Conservation (phyloP, 2,888 invertebrate species). For the Nysson spinosus region DNA sequence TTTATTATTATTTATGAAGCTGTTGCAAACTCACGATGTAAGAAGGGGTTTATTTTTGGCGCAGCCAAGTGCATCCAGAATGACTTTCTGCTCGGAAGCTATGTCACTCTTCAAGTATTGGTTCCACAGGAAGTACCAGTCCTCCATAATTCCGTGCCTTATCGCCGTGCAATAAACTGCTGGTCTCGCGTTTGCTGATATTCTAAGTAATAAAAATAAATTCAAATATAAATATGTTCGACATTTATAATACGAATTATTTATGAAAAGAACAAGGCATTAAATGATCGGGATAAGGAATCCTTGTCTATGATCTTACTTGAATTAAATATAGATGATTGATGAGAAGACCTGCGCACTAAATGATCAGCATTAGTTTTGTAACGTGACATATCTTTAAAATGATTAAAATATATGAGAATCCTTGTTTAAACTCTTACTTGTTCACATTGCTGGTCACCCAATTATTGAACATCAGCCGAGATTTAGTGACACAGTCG, state of each 20-base stretch:
- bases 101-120: constrained; percentile 81
- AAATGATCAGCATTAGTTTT: no score
- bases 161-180: constrained; percentile 85
- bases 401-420: background rate
- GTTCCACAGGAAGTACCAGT: constrained; percentile 84
- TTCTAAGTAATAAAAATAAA: constrained; percentile 70
- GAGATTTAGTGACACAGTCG: constrained; percentile 78
- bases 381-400: no score
- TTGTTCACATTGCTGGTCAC: background rate
- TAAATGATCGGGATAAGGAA: no score
- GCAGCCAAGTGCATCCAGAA: constrained; percentile 79
- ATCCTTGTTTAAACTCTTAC: constrained; percentile 28
- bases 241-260: no score
- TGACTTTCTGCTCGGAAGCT: constrained; percentile 78
- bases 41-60: constrained; percentile 74
- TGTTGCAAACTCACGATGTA: constrained; percentile 70
- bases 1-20: background rate
- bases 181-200: constrained; percentile 82
- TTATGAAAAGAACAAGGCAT: no score
- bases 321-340: no score
- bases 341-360: no score
- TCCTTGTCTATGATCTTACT: no score
- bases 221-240: no score
- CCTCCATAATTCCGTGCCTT: constrained; percentile 80
- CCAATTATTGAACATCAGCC: constrained; percentile 13